Evolutionary conservation across 2,797 vertebrate species (phyloP).

Genomic region (Leptoclinus maculatus): DNA sequence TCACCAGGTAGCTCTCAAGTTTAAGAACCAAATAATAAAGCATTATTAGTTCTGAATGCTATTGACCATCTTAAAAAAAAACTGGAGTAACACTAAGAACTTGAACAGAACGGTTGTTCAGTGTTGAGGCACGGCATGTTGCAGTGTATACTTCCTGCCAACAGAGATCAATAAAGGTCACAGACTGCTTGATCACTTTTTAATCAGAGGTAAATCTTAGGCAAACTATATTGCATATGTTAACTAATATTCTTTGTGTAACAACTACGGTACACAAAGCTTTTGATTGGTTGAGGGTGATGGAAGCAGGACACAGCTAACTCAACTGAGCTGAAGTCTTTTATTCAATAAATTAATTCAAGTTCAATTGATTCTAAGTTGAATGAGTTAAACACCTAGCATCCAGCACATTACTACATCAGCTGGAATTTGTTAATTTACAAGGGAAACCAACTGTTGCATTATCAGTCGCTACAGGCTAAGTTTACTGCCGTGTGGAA

Average conservation of each 20-base stretch:
- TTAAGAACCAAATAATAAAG: neutral
- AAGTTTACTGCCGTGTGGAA: slow-evolving; percentile 21
- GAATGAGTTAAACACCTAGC: neutral
- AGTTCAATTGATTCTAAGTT: neutral
- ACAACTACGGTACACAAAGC: neutral
- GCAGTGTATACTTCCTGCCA: slow-evolving; percentile 30
- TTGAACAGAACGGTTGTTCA: neutral
- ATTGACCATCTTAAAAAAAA: neutral
- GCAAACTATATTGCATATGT: neutral
- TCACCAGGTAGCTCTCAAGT: neutral
- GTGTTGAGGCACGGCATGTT: neutral
- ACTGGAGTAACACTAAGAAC: neutral
- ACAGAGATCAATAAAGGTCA: slow-evolving; percentile 43
- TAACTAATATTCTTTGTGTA: neutral
- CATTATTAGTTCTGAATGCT: neutral
- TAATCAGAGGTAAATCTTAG: neutral
- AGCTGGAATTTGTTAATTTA: slow-evolving; percentile 14
- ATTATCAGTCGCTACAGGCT: slow-evolving; percentile 5
- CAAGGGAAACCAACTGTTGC: neutral
- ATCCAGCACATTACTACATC: neutral
- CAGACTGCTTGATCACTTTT: neutral
- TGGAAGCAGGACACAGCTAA: neutral
- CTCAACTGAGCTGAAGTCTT: neutral
- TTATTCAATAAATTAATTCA: neutral
- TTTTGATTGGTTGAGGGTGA: neutral